Conservation (phyloP, 2,797 vertebrate species). For the Nannoperca australis region DNA sequence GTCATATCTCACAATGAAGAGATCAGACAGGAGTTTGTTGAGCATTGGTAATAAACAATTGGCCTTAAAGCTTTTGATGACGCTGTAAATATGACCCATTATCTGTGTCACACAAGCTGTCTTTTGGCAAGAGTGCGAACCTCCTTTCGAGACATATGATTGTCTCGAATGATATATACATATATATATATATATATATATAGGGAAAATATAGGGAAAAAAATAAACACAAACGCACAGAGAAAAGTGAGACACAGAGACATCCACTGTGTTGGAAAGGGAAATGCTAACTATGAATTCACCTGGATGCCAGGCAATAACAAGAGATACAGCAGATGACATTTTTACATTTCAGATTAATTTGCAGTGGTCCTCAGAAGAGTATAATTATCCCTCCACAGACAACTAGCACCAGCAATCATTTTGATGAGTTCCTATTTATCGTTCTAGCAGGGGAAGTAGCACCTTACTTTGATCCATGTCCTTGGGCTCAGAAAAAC, state of each 20-base stretch:
- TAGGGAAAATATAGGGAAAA: too few relatives aligned
- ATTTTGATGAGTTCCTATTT: conserved; percentile 52
- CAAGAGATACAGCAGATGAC: conserved; percentile 7
- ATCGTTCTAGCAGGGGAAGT: conserved; percentile 54
- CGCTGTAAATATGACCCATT: conserved; percentile 41
- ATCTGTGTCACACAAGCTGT: conserved; percentile 28
- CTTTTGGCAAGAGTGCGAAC: conserved; percentile 10
- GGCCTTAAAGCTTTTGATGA: conserved; percentile 13
- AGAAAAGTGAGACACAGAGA: neutral
- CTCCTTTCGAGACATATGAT: conserved; percentile 17
- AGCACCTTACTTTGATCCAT: conserved; percentile 64
- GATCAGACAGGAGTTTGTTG: conserved; percentile 19
- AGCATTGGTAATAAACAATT: conserved; percentile 22
- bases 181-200: neutral
- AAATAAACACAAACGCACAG: neutral
- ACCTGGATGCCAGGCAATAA: neutral
- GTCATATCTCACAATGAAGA: conserved; percentile 35
- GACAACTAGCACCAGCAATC: conserved; percentile 28
- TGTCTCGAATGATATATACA: too few relatives aligned
- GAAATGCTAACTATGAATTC: conserved; percentile 11
- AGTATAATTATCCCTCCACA: conserved; percentile 51
- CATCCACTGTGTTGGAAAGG: neutral
- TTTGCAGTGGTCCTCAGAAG: conserved; percentile 36
- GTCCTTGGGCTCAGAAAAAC: conserved; percentile 44
- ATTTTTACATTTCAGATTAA: conserved; percentile 46